A percentile compares a stretch with the other conserved stretches of the same genome.
Conservation (phyloP, 2,113 vertebrate genomes). For the Micromys minutus region DNA sequence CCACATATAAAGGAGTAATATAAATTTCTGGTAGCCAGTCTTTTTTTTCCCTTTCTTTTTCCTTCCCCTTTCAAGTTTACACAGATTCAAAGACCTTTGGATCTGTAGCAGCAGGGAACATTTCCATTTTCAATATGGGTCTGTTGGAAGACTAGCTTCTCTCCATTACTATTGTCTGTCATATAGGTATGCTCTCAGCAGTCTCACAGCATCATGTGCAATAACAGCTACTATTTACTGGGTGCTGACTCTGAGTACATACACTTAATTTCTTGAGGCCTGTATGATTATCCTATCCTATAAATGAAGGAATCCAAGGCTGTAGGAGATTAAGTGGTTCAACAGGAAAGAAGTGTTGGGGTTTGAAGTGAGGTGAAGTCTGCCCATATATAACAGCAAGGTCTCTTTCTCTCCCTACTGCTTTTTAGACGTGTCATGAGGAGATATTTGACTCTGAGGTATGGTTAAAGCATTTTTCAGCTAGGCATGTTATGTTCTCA, state of each 20-base stretch:
- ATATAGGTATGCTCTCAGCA: not conserved
- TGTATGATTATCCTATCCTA: constrained; percentile 45
- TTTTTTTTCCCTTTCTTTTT: not conserved
- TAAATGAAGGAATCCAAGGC: constrained; percentile 60
- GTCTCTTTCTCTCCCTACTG: constrained; percentile 24
- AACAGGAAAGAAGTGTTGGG: not conserved
- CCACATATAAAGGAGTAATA: not conserved
- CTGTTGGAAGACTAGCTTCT: constrained; percentile 50
- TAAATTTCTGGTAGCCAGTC: constrained; percentile 50
- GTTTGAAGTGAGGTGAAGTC: constrained; percentile 37
- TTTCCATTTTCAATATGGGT: constrained; percentile 65
- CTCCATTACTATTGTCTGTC: constrained; percentile 34
- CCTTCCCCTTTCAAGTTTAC: constrained; percentile 5
- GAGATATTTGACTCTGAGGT: constrained; percentile 45
- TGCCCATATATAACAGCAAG: not conserved
- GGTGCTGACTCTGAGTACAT: constrained; percentile 13
- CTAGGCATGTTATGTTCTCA: not conserved
- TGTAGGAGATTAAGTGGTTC: constrained; percentile 28
- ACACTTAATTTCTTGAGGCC: constrained; percentile 16
- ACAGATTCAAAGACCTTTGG: constrained; percentile 52
- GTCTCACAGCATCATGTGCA: not conserved
- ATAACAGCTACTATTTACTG: constrained; percentile 45
- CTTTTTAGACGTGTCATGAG: not conserved
- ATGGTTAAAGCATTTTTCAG: constrained; percentile 49
- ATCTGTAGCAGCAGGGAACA: constrained; percentile 40